Conservation (phyloP, 2,797 vertebrate species). For the Pampus argenteus region DNA sequence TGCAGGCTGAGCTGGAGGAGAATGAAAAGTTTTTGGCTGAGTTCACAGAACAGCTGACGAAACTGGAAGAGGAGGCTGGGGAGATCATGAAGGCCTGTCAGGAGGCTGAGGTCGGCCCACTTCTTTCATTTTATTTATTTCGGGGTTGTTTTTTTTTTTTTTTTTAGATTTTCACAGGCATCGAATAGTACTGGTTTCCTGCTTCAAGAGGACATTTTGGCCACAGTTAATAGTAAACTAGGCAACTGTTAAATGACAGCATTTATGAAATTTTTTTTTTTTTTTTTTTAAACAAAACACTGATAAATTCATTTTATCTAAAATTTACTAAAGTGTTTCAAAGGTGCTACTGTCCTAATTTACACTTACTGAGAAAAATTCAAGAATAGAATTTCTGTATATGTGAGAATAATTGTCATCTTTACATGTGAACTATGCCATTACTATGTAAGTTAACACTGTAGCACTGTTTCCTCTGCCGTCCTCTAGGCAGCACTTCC, state of each 20-base stretch:
- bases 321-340: background rate
- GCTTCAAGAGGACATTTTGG: background rate
- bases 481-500: conserved; percentile 86
- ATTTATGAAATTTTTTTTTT: background rate
- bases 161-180: no score
- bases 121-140: no score
- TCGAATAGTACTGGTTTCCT: background rate
- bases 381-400: background rate
- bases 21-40: conserved; percentile 85
- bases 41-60: conserved; percentile 85
- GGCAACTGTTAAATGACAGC: background rate
- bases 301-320: no score
- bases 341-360: background rate
- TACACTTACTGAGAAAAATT: no score
- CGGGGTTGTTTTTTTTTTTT: no score
- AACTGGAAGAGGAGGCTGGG: conserved; percentile 90
- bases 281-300: background rate
- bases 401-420: background rate
- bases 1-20: conserved; percentile 87
- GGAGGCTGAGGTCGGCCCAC: conserved; percentile 88
- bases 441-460: background rate
- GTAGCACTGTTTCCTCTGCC: background rate
- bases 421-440: background rate
- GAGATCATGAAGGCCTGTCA: conserved; percentile 88
- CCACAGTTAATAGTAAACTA: background rate